Base-by-base conservation (phyloP, 2,888 invertebrate species). In the Ornithoptera alexandrae region DNA sequence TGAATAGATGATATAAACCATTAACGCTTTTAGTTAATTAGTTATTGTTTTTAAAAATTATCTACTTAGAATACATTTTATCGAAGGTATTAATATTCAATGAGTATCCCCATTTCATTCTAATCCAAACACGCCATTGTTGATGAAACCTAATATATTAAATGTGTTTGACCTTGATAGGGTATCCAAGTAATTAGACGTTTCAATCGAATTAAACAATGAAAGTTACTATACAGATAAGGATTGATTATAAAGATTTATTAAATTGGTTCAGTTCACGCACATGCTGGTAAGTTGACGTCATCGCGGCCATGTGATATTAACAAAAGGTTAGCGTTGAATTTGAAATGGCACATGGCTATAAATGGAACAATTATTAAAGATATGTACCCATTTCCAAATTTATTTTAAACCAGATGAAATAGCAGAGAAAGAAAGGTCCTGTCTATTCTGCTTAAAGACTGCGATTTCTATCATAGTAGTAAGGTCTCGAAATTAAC, bases 291-390 rank as follows among this genome's bases (percentile, higher is more conserved):
- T 10, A 22, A 22, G 64, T 56, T 39, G 15, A 22, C n/a, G 57
- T 30, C 30, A 53, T 20, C 24, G 20, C 22, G 42, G 58, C 58
- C 42, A 58, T 46, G 18, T 53, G 50, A 30, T 59, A 68, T 63
- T 24, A 18, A 30, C 50, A 46, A 57, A 58, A 17, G 58, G 57
- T 10, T 24, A 12, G 61, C n/a, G 46, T 24, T 46, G 62, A 30
- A 62, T 20, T 62, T 62, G 62, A 67, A 50, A 67, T 66, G 66
- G 66, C 65, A 58, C 58, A 70, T 66, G 66, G 62, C 58, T 50
- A 66, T 59, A 2, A 46, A 17, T 62, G 58, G 62, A 65, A 50
- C 18, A n/a, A 46, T 12, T 65, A 20, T 24, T 59, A 24, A 57
- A n/a, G 1, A 65, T 15, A 22, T 46, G 30, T 24, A 50, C 12